Conservation (phyloP, 1,140 invertebrate species). For the Holcopasites calliopsidis region DNA sequence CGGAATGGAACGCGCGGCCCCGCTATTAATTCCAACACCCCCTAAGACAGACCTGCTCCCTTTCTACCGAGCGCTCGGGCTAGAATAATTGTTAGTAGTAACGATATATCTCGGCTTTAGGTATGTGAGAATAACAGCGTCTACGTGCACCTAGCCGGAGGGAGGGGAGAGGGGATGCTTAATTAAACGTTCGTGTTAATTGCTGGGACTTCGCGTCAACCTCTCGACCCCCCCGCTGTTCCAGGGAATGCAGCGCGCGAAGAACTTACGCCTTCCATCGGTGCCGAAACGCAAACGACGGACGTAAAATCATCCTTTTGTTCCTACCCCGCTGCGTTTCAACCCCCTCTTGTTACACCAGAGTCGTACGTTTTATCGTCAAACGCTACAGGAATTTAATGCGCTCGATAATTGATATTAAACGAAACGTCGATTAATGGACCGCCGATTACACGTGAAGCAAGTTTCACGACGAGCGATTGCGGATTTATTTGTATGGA, state of each 20-base stretch:
- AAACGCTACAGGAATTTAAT: neutral
- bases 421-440: neutral
- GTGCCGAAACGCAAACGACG: conserved; percentile 47
- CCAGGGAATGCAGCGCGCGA: conserved; percentile 41
- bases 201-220: conserved; percentile 72
- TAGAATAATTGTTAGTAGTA: conserved; percentile 74
- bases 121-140: conserved; percentile 74
- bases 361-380: conserved; percentile 15
- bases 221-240: conserved; percentile 60
- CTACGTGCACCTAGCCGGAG: conserved; percentile 58
- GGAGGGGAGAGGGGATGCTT: conserved; percentile 65
- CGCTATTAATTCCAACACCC: conserved; percentile 48
- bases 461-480: neutral
- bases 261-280: conserved; percentile 63
- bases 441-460: neutral
- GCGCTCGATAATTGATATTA: neutral
- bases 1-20: conserved; percentile 25
- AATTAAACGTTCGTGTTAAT: conserved; percentile 77
- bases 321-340: conserved; percentile 2
- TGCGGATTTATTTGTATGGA: no score
- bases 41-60: conserved; percentile 63
- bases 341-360: neutral
- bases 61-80: conserved; percentile 33
- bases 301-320: conserved; percentile 44
- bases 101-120: conserved; percentile 71